These are phyloP conservation scores for Nasonia giraulti DNA, from an alignment of 1,140 invertebrate species.

Conservation along the genomic window DNA sequence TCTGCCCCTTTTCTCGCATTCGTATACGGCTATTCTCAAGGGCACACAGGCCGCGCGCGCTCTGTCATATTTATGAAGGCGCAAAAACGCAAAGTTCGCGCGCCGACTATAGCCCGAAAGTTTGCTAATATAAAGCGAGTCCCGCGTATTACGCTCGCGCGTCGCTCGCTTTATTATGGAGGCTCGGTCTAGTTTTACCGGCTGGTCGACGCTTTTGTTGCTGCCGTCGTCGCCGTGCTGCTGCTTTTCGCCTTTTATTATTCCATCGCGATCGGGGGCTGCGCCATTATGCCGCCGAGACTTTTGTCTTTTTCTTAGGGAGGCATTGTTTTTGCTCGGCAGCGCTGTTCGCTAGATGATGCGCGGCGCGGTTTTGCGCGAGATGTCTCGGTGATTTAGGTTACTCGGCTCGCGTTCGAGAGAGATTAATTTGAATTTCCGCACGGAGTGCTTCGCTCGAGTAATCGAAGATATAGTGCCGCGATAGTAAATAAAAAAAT, in stretches of 20 bases:
- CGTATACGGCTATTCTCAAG: conserved; percentile 49
- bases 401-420: no score
- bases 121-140: conserved; percentile 62
- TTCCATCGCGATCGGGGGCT: background rate
- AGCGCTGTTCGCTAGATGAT: no score
- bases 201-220: background rate
- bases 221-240: background rate
- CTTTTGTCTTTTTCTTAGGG: background rate
- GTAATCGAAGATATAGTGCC: no score
- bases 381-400: no score
- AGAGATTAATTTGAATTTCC: no score
- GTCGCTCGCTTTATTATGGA: conserved; percentile 31
- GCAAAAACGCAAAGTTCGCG: conserved; percentile 51
- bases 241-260: background rate
- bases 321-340: background rate
- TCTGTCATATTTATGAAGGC: conserved; percentile 57
- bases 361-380: no score
- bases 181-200: conserved; percentile 13
- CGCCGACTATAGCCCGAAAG: conserved; percentile 58
- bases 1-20: background rate
- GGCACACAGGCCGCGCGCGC: conserved; percentile 16
- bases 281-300: background rate
- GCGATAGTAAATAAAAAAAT: no score
- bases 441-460: no score
- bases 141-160: background rate